Base-by-base conservation (phyloP, 2,888 invertebrate genomes). In the Ptilodon capucinus region DNA sequence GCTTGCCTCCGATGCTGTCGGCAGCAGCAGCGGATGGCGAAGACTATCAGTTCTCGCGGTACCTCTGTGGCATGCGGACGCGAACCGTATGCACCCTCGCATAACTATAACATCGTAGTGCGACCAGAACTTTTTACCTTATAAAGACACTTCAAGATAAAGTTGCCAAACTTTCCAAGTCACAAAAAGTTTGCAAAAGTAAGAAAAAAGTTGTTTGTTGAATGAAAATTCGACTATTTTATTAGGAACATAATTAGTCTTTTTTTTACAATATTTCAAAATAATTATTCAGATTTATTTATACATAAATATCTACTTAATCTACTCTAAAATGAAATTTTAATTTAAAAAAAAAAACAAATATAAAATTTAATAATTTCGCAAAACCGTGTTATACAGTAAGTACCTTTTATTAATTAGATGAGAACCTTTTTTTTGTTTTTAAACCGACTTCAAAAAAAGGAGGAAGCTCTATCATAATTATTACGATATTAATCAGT, bases 41-140 rank as follows among this genome's bases (percentile, higher is more conserved):
- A 71, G 74, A 66, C 65, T 64, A 78, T 67, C 80, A 91, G 89
- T 90, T 69, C 71, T 76, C 87, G 86, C 90, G 89, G 63, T 63
- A 70, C 71, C 79, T 60, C 68, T 71, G 84, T 71, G 74, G 69
- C 64, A 75, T 54, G 64, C 85, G 84, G 85, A 82, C 88, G 87
- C 79, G 78, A 69, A 52, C 76, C 79, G 63, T 58, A 82, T 87
- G 89, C 81, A 80, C 58, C 54, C 45, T 57, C 66, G 68, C 68
- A 64, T 61, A 66, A 57, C 55, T 44, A 48, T 42, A 44, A 48
- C 48, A 49, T 57, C 71, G 74, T 72, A 69, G 74, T 78, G 75
- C 55, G 54, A 43, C 46, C 51, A 60, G 60, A 59, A 63, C 45
- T 60, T 49, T 57, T 39, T n/a, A 39, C 32, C 43, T 21, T 44